Conservation (phyloP, 2,888 invertebrate species). For the Caenorhabditis macrosperma region DNA sequence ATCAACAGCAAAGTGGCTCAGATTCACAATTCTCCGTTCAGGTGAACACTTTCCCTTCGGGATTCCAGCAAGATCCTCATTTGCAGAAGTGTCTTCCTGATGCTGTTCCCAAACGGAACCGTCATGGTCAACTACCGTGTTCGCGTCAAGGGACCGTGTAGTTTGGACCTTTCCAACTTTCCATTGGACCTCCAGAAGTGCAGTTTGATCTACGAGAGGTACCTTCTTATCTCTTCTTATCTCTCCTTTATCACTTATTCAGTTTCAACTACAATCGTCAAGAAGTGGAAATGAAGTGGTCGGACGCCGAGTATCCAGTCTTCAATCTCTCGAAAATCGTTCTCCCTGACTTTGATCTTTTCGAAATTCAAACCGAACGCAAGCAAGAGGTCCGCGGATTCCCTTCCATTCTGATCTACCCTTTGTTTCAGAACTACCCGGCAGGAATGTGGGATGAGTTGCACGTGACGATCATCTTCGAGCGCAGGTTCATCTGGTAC, state of each 20-base stretch:
- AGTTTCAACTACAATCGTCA: slow-evolving; percentile 80
- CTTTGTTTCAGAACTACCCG: no score
- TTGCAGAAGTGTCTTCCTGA: slow-evolving; percentile 75
- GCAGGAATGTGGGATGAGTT: slow-evolving; percentile 80
- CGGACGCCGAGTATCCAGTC: slow-evolving; percentile 46
- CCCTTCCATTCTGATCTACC: no score
- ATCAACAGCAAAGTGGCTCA: slow-evolving; percentile 79
- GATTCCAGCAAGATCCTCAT: neutral
- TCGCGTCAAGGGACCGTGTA: slow-evolving; percentile 79
- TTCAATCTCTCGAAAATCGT: slow-evolving; percentile 71
- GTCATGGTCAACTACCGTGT: slow-evolving; percentile 80
- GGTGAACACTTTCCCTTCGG: slow-evolving; percentile 57
- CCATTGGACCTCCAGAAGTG: slow-evolving; percentile 79
- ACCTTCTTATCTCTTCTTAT: no score
- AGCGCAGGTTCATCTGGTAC: slow-evolving; percentile 77
- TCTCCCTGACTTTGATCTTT: slow-evolving; percentile 78
- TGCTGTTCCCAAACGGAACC: slow-evolving; percentile 78
- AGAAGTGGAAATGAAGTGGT: slow-evolving; percentile 78
- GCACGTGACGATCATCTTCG: slow-evolving; percentile 76
- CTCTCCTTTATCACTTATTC: no score
- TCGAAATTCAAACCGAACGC: slow-evolving; percentile 64
- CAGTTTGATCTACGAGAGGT: slow-evolving; percentile 76
- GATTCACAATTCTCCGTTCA: slow-evolving; percentile 79
- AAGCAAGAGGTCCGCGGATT: slow-evolving; percentile 66
- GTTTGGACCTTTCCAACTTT: slow-evolving; percentile 74